These are phyloP conservation scores for Phocoena sinus DNA, from an alignment of 2,113 vertebrate species.

Conservation along the genomic window DNA sequence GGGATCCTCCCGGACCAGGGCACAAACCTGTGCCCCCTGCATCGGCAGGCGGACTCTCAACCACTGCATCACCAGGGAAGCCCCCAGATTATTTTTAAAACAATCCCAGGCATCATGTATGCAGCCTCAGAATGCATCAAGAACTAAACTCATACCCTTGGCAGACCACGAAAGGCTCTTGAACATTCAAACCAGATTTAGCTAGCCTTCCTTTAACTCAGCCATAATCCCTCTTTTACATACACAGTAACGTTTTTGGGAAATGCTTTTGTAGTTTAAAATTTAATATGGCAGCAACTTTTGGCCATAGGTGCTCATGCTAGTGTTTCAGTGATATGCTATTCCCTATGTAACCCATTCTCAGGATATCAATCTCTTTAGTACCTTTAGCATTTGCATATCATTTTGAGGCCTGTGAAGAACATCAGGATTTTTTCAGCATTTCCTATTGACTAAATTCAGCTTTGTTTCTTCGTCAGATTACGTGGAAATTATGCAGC, in stretches of 20 bases:
- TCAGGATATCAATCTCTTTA: neutral
- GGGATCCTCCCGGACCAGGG: too few relatives aligned
- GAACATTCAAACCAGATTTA: neutral
- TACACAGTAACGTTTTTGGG: neutral
- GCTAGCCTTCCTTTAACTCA: neutral
- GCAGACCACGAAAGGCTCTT: neutral
- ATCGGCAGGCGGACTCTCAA: too few relatives aligned
- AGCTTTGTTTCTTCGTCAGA: neutral
- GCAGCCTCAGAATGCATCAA: neutral
- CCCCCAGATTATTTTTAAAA: too few relatives aligned
- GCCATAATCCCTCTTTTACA: neutral
- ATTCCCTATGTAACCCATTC: neutral
- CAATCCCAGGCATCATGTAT: neutral
- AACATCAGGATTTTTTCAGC: neutral
- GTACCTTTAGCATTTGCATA: neutral
- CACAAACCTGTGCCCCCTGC: too few relatives aligned
- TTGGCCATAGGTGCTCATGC: neutral
- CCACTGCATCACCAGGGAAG: too few relatives aligned
- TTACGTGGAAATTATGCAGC: neutral
- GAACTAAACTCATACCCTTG: neutral
- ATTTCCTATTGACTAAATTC: neutral
- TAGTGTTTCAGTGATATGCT: neutral
- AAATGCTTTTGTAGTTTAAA: slow-evolving; percentile 30
- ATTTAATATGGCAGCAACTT: slow-evolving; percentile 5
- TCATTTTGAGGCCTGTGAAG: neutral